Conservation (phyloP, 1,140 invertebrate genomes). For the Cherax destructor region DNA sequence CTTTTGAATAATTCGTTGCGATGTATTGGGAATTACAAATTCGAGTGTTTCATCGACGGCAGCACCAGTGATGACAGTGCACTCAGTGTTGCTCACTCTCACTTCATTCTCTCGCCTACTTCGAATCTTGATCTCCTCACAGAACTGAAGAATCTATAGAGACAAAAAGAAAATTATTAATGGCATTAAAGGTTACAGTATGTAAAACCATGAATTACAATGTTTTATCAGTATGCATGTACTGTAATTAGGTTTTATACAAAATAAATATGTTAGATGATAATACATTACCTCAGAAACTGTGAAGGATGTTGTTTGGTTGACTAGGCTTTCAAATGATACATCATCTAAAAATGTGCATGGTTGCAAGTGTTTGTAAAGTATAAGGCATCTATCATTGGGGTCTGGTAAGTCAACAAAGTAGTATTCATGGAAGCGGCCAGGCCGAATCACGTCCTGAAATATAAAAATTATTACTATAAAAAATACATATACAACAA, state of each 20-base stretch:
- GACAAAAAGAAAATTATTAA: neutral
- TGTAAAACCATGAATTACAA: no score
- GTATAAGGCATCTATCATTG: slow-evolving; percentile 22
- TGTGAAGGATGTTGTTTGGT: slow-evolving; percentile 42
- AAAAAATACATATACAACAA: no score
- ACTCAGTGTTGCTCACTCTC: neutral
- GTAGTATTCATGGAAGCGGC: slow-evolving; percentile 63
- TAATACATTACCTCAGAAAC: slow-evolving; percentile 44
- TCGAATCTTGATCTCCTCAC: slow-evolving; percentile 21
- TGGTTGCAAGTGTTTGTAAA: neutral
- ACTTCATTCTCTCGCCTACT: neutral
- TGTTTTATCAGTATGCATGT: neutral
- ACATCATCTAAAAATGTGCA: neutral
- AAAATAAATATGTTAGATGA: neutral
- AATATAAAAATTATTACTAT: neutral
- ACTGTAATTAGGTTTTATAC: neutral
- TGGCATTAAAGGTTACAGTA: no score
- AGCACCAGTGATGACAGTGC: neutral
- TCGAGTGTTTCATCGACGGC: slow-evolving; percentile 19
- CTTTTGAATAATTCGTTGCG: slow-evolving; percentile 22
- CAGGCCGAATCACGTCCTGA: slow-evolving; percentile 65
- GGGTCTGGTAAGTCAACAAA: slow-evolving; percentile 48
- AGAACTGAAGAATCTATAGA: slow-evolving; percentile 37
- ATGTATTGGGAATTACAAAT: slow-evolving; percentile 29
- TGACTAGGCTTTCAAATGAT: slow-evolving; percentile 3